Evolutionary conservation across 2,113 vertebrate species (phyloP).

Genomic region (Chloebia gouldiae): DNA sequence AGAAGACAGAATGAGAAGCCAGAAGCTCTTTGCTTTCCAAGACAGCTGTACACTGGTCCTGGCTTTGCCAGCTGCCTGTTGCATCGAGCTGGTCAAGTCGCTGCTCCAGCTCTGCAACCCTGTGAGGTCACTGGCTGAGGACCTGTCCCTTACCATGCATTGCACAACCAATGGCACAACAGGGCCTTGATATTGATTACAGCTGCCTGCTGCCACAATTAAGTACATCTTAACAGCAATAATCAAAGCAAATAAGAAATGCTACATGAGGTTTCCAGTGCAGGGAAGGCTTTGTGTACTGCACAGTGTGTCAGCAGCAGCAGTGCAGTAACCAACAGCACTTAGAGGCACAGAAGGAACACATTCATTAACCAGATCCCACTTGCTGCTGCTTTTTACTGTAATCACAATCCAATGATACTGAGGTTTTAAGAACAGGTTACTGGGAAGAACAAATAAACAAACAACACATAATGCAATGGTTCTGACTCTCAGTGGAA

Average conservation of each 20-base stretch:
- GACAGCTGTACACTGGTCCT: not conserved
- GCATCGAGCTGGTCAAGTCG: not conserved
- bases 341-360: not conserved
- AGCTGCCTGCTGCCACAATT: not conserved
- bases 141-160: not conserved
- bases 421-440: not conserved
- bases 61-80: not conserved
- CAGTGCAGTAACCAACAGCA: not conserved
- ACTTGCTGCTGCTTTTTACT: not conserved
- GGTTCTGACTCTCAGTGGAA: not conserved
- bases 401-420: not conserved
- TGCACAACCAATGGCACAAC: not conserved
- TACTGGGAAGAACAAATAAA: not conserved
- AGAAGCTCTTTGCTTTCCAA: not conserved
- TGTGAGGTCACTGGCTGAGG: accelerated
- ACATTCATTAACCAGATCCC: not conserved
- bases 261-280: not conserved
- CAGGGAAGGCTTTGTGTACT: not conserved
- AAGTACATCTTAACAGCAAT: not conserved
- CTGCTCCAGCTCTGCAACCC: not conserved
- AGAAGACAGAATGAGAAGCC: not conserved
- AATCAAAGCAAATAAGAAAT: not conserved
- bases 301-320: not conserved
- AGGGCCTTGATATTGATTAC: not conserved
- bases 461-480: not conserved